Percentiles rank a stretch among this genome's conserved stretches.
Evolutionary conservation across 2,888 invertebrate species (phyloP).

Genomic region (Rotaria sp.): DNA sequence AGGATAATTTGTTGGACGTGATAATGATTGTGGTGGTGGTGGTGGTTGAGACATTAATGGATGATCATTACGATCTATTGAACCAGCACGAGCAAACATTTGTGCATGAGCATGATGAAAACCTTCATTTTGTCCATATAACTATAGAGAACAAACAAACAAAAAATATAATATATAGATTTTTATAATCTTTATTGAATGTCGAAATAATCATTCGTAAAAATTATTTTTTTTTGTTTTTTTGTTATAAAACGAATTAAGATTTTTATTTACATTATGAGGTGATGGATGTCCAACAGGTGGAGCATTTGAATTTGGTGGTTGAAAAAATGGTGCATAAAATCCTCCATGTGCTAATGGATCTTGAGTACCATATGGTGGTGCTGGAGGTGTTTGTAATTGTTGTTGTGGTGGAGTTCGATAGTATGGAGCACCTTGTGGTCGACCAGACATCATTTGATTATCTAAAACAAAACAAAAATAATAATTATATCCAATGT

Average conservation of each 20-base stretch:
- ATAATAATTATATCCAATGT: too few species aligned
- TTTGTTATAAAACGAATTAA: not conserved
- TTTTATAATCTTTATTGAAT: too few species aligned
- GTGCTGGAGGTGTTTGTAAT: not conserved
- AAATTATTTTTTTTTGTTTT: too few species aligned
- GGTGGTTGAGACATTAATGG: not conserved
- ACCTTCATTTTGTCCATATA: not conserved
- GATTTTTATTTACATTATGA: not conserved
- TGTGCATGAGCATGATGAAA: not conserved
- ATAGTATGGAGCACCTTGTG: not conserved
- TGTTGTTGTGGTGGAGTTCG: not conserved
- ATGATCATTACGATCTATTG: conserved; percentile 15
- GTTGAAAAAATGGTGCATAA: not conserved
- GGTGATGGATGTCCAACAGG: not conserved
- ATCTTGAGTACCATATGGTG: not conserved
- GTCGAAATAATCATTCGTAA: too few species aligned
- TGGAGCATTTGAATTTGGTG: not conserved
- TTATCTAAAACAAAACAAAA: not conserved
- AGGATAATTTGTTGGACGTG: not conserved
- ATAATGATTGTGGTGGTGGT: not conserved
- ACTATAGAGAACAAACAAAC: not conserved
- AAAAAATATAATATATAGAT: not conserved
- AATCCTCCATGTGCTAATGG: not conserved
- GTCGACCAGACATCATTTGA: not conserved
- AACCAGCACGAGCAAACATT: not conserved